Evolutionary conservation across 2,888 invertebrate species (phyloP).

Genomic region (Tetramorium bicarinatum): DNA sequence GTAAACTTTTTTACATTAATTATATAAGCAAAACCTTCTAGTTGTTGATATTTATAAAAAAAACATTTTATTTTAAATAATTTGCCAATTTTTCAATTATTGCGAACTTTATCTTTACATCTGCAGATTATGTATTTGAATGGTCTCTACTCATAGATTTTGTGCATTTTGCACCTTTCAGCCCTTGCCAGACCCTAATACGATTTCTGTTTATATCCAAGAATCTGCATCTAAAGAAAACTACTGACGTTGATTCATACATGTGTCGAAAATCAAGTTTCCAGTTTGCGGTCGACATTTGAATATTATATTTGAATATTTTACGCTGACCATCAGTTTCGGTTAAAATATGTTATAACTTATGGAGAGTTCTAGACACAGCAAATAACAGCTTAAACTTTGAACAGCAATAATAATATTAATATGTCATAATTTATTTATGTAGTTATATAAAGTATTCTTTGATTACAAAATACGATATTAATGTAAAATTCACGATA

Average conservation of each 20-base stretch:
- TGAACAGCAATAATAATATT: neutral
- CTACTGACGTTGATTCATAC: constrained; percentile 78
- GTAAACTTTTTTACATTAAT: constrained; percentile 1
- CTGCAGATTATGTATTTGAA: neutral
- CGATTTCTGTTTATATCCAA: constrained; percentile 61
- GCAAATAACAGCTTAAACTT: constrained; percentile 26
- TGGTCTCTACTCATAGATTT: constrained; percentile 59
- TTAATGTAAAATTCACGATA: constrained; percentile 6
- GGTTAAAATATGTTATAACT: constrained; percentile 43
- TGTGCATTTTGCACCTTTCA: constrained; percentile 64
- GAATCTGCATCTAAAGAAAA: constrained; percentile 63
- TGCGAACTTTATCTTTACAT: neutral
- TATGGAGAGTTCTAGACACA: neutral
- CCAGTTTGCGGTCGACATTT: constrained; percentile 80
- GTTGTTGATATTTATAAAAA: neutral
- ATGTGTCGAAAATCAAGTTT: constrained; percentile 80
- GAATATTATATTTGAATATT: constrained; percentile 83
- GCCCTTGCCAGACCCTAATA: constrained; percentile 55
- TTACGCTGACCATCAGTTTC: constrained; percentile 64
- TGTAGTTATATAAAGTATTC: neutral
- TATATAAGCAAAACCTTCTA: neutral
- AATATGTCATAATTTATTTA: neutral
- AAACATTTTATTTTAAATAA: neutral
- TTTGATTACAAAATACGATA: neutral
- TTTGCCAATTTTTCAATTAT: constrained; percentile 11